Conservation (phyloP, 2,888 invertebrate genomes). For the Apotomis capreana region DNA sequence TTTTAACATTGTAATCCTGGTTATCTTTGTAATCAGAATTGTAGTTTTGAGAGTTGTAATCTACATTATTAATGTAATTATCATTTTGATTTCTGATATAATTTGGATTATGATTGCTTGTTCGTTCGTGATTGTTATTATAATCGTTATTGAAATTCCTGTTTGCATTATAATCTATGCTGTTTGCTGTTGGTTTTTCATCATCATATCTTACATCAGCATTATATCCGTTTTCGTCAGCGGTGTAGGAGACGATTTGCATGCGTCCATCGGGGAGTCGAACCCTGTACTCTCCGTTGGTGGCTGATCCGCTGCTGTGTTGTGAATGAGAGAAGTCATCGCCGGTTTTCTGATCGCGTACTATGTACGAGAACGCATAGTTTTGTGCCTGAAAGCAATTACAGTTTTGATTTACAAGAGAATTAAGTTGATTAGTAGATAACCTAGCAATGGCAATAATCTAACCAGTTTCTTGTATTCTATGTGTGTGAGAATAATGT, state of each 20-base stretch:
- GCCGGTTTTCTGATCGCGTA: slow-evolving; percentile 84
- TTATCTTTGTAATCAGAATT: slow-evolving; percentile 43
- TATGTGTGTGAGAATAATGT: too few relatives aligned
- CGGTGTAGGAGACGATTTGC: slow-evolving; percentile 86
- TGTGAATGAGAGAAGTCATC: slow-evolving; percentile 88
- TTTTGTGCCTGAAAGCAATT: slow-evolving; percentile 69
- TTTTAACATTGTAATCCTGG: slow-evolving; percentile 24
- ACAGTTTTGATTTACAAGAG: not conserved
- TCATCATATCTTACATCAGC: slow-evolving; percentile 86
- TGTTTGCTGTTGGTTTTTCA: slow-evolving; percentile 52
- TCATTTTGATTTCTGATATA: slow-evolving; percentile 47
- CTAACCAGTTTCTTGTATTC: too few relatives aligned
- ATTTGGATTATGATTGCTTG: slow-evolving; percentile 44
- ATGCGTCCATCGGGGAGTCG: slow-evolving; percentile 86
- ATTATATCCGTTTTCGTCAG: slow-evolving; percentile 86
- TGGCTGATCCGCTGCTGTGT: slow-evolving; percentile 84
- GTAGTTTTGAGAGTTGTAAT: slow-evolving; percentile 45
- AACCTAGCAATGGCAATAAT: too few relatives aligned
- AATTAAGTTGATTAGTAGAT: too few relatives aligned
- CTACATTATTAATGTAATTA: slow-evolving; percentile 42
- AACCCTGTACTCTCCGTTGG: slow-evolving; percentile 87
- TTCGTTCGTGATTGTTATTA: slow-evolving; percentile 35
- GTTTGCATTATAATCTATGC: slow-evolving; percentile 47
- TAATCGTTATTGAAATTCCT: slow-evolving; percentile 43
- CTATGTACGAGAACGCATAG: slow-evolving; percentile 87